Conservation (phyloP, 2,113 vertebrate species). For the Nyctibius bracteatus region DNA sequence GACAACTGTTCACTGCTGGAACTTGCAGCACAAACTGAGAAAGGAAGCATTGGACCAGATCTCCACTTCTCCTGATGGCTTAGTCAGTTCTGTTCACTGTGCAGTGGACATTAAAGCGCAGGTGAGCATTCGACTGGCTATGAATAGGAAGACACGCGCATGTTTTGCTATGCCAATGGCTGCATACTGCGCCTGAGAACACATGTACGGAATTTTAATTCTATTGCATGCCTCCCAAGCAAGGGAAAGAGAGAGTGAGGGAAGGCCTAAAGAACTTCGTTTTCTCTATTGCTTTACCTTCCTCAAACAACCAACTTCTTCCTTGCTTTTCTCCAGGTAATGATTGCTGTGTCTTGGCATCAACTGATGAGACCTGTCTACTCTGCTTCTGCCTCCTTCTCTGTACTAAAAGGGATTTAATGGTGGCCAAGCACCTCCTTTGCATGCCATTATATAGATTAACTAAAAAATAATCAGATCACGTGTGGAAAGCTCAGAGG, state of each 20-base stretch:
- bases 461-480: background rate
- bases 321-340: background rate
- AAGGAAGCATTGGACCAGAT: background rate
- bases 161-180: background rate
- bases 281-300: background rate
- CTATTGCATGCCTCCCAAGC: background rate
- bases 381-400: background rate
- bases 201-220: background rate
- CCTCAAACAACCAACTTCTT: background rate
- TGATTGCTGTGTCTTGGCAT: background rate
- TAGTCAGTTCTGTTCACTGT: background rate
- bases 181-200: background rate
- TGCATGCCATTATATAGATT: background rate
- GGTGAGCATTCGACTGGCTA: background rate
- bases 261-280: background rate
- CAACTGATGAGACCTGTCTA: background rate
- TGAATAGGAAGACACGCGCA: rapidly evolving
- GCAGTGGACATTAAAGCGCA: background rate
- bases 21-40: background rate
- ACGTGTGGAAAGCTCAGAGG: background rate
- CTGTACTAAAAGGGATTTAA: background rate
- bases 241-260: background rate
- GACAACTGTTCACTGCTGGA: background rate
- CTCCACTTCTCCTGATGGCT: background rate
- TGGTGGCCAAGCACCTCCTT: background rate